Evolutionary conservation across 2,113 vertebrate species (phyloP), one percentile per base, ranked within the genome.

Genomic region (Mirounga angustirostris): DNA sequence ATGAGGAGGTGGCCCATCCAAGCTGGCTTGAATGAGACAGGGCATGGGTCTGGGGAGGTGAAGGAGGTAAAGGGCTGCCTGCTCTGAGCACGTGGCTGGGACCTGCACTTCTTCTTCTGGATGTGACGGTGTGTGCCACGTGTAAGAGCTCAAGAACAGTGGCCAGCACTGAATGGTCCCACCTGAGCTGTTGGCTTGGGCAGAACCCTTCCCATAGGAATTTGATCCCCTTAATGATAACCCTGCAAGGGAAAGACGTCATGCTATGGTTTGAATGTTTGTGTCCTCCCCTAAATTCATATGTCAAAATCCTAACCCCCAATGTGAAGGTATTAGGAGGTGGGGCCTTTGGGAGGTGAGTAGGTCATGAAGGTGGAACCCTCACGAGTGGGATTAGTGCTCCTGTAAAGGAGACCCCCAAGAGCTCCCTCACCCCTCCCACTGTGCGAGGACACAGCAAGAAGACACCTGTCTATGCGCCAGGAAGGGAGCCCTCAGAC

Each of bases 31-130:
- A 76, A 33, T 56, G 33, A 52, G 33, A 33, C 40, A 22, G 22
- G 33, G 67, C 12, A 7, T 3, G 7, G n/a, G 18, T 11, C 5
- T 5, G 21, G 4, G 0, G 33, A 52, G 59, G 14, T 5, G 33
- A 71, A 52, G 33, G 24, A 28, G 33, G 16, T 4, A 3, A 43
- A 8, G 19, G 59, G 28, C 21, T 24, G 4, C 52, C 61, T 86
- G 71, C 71, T 50, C 30, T 19, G 73, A 65, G 18, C 4, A 0
- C 13, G 33, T 59, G 30, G 21, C 67, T 36, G 33, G 58, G n/a
- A 61, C 12, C 19, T 24, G 4, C 52, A 26, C 40, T 21, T 69
- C 21, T 18, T 21, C 28, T 67, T 80, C 46, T 40, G 28, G 63
- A 3, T 19, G 5, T 12, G 30, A 18, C 7, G n/a, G 24, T 61